These are phyloP conservation scores for Semnornis frantzii DNA, from an alignment of 2,113 vertebrate species.

Conservation along the genomic window DNA sequence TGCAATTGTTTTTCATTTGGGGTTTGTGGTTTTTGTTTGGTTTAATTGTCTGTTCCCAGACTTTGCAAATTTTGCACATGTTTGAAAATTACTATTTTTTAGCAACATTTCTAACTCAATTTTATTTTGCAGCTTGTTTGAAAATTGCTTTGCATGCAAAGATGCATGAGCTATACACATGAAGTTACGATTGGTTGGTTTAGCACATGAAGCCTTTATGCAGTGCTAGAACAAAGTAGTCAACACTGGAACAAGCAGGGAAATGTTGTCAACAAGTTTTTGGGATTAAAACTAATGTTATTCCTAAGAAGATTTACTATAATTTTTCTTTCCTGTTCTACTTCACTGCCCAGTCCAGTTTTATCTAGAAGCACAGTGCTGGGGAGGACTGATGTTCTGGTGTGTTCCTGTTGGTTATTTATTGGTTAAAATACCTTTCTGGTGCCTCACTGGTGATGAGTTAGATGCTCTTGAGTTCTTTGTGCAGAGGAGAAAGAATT, in stretches of 20 bases:
- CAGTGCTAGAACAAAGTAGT: neutral
- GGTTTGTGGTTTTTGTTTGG: constrained; percentile 1
- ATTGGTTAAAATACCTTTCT: neutral
- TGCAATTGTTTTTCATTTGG: constrained; percentile 24
- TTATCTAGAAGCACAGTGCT: neutral
- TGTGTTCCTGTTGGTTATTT: neutral
- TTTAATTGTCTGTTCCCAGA: constrained; percentile 12
- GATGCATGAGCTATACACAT: neutral
- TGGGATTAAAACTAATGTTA: neutral
- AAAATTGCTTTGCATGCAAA: constrained; percentile 42
- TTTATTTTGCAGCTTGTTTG: constrained; percentile 60
- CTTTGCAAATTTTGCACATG: constrained; percentile 22
- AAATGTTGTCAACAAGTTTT: neutral
- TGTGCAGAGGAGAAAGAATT: neutral
- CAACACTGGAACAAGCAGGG: neutral
- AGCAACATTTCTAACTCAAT: constrained; percentile 17
- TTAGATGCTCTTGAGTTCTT: neutral
- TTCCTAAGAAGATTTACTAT: neutral
- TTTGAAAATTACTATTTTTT: neutral
- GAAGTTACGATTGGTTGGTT: neutral
- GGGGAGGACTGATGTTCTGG: neutral
- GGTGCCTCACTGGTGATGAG: neutral
- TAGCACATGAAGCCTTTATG: neutral
- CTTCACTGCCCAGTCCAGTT: neutral
- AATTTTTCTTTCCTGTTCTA: neutral